These are phyloP conservation scores for Pandemis heparana DNA, from an alignment of 2,888 invertebrate species.

Conservation along the genomic window DNA sequence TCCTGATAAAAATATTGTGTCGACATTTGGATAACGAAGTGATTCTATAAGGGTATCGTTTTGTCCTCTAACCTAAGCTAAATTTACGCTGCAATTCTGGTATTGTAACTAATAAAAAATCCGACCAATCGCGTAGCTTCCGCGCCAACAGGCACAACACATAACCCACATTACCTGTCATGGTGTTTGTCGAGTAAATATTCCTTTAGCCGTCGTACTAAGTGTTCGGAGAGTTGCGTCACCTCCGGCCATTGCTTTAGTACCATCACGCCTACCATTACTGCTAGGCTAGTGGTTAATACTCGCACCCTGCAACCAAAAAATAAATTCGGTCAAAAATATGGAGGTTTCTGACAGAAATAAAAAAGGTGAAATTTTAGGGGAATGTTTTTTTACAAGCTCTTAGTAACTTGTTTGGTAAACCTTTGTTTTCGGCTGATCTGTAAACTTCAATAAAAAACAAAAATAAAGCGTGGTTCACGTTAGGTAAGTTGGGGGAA, in stretches of 20 bases:
- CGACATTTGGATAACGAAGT: too few species aligned
- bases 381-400: too few species aligned
- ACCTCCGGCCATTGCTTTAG: constrained; percentile 96
- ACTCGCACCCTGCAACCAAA: constrained; percentile 91
- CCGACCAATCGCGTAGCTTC: not conserved
- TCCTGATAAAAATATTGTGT: too few species aligned
- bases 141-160: not conserved
- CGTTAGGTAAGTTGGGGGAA: too few species aligned
- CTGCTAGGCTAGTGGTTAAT: constrained; percentile 92
- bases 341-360: too few species aligned
- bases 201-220: constrained; percentile 92
- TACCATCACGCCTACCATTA: constrained; percentile 93
- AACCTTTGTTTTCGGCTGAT: too few species aligned
- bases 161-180: constrained; percentile 75
- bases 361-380: too few species aligned
- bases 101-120: not conserved
- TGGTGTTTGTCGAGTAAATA: constrained; percentile 90
- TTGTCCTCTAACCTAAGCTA: not conserved
- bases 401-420: too few species aligned
- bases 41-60: too few species aligned
- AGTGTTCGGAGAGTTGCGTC: constrained; percentile 92
- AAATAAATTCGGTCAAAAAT: too few species aligned
- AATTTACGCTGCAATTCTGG: not conserved
- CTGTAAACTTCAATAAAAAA: too few species aligned
- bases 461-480: too few species aligned